Percentiles rank a stretch among this genome's conserved stretches.
Conservation (phyloP, 2,797 vertebrate species). For the Falco biarmicus region DNA sequence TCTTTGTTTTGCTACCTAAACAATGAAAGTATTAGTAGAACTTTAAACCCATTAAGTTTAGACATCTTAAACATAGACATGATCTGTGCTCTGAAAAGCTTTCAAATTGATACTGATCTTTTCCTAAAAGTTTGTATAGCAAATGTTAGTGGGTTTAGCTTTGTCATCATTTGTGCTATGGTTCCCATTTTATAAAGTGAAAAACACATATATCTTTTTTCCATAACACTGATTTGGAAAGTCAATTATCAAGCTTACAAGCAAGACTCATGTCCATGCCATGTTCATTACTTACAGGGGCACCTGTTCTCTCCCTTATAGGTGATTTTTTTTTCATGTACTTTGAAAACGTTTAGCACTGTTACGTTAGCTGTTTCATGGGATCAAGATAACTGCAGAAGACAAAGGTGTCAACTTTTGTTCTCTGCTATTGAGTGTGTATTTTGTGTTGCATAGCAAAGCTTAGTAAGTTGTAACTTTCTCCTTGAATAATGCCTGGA, state of each 20-base stretch:
- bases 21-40: background rate
- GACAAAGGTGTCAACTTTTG: background rate
- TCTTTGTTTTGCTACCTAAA: background rate
- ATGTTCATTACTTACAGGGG: background rate
- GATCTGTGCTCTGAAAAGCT: background rate
- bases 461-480: background rate
- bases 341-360: background rate
- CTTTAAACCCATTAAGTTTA: background rate
- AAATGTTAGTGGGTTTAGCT: background rate
- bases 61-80: background rate
- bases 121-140: background rate
- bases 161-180: background rate
- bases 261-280: background rate
- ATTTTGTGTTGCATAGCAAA: background rate
- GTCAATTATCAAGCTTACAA: background rate
- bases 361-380: background rate
- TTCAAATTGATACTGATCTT: background rate
- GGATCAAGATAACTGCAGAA: background rate
- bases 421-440: background rate
- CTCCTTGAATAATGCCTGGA: background rate
- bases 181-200: background rate
- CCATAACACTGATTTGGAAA: background rate
- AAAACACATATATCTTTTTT: background rate
- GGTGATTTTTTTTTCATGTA: background rate
- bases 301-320: background rate